Percentiles rank a stretch among this genome's conserved stretches.
Conservation (phyloP, 2,113 vertebrate genomes). For the Gulo gulo region DNA sequence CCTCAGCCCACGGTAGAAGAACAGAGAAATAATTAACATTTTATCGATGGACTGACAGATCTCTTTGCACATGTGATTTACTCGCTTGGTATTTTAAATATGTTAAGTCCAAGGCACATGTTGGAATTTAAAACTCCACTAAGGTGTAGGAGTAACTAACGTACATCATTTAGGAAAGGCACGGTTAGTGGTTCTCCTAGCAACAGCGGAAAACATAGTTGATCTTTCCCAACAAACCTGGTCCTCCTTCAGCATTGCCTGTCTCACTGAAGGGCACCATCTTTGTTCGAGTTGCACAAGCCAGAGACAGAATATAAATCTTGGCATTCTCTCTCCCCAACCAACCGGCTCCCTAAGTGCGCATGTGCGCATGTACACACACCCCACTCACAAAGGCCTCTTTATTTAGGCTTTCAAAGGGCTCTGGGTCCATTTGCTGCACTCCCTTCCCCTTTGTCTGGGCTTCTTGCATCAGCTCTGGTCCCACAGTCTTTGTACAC, state of each 20-base stretch:
- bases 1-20: too few relatives aligned
- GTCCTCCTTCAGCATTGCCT: neutral
- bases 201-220: neutral
- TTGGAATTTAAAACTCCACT: neutral
- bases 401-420: neutral
- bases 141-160: constrained; percentile 1
- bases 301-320: neutral
- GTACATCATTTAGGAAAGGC: neutral
- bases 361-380: accelerated
- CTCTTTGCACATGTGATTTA: neutral
- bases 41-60: neutral
- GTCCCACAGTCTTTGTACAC: neutral
- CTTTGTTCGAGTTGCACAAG: neutral
- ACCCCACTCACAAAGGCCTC: neutral
- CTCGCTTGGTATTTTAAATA: constrained; percentile 3
- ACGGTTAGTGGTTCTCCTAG: constrained; percentile 20
- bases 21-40: neutral
- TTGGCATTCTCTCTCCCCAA: neutral
- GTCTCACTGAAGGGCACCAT: neutral
- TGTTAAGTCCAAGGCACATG: neutral
- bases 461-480: neutral
- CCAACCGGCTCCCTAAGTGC: accelerated
- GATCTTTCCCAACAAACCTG: neutral
- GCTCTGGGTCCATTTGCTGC: neutral
- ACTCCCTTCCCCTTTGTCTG: neutral